These are phyloP conservation scores for Chymomyza costata DNA, from an alignment of 1,140 invertebrate species.

Conservation along the genomic window DNA sequence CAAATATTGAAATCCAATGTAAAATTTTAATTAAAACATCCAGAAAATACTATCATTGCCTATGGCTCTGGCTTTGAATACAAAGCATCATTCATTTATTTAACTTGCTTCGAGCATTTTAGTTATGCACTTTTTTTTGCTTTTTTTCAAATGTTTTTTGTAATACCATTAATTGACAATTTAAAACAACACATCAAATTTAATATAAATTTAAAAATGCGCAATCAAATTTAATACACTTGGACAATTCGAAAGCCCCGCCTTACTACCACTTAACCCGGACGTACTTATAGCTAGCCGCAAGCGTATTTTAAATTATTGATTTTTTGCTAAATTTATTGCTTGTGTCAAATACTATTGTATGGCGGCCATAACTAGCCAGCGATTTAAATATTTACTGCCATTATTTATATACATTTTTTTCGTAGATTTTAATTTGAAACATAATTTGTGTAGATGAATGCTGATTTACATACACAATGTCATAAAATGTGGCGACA, in stretches of 20 bases:
- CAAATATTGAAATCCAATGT: too few relatives aligned
- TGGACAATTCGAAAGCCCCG: too few relatives aligned
- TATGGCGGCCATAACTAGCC: too few relatives aligned
- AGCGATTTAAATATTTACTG: background rate
- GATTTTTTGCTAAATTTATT: slow-evolving; percentile 30
- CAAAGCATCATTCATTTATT: too few relatives aligned
- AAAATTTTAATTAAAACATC: too few relatives aligned
- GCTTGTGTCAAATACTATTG: too few relatives aligned
- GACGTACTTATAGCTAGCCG: too few relatives aligned
- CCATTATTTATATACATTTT: slow-evolving; percentile 5
- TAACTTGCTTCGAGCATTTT: too few relatives aligned
- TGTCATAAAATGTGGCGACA: background rate
- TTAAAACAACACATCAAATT: slow-evolving; percentile 70
- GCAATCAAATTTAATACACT: slow-evolving; percentile 63
- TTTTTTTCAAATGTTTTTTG: slow-evolving; percentile 39
- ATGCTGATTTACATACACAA: too few relatives aligned
- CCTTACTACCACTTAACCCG: too few relatives aligned
- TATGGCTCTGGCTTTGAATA: too few relatives aligned
- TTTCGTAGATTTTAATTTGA: slow-evolving; percentile 34
- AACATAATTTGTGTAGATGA: slow-evolving; percentile 30
- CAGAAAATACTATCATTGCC: too few relatives aligned
- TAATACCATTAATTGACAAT: slow-evolving; percentile 67
- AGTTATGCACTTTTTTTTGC: slow-evolving; percentile 9
- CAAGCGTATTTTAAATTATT: slow-evolving; percentile 65
- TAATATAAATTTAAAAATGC: slow-evolving; percentile 66